These are phyloP conservation scores for Teleogryllus occipitalis DNA, from an alignment of 1,140 invertebrate genomes.

Conservation along the genomic window DNA sequence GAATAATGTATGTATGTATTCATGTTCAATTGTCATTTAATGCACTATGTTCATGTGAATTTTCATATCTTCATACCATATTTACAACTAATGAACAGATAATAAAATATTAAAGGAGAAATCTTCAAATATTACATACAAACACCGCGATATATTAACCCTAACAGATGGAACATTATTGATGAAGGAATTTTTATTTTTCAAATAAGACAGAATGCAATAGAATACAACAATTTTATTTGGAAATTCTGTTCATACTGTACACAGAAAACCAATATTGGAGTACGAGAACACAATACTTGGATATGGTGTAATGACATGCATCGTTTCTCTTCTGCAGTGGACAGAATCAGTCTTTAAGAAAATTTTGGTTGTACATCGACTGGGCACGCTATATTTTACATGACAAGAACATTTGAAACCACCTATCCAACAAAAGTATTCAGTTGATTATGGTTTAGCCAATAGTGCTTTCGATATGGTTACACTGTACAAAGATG, in stretches of 20 bases:
- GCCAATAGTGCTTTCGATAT: background rate
- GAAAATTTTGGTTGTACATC: background rate
- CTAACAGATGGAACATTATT: too few relatives aligned
- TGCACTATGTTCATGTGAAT: too few relatives aligned
- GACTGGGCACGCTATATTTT: background rate
- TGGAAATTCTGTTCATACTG: background rate
- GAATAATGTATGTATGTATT: too few relatives aligned
- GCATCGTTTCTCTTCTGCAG: background rate
- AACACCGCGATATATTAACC: too few relatives aligned
- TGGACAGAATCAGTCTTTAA: background rate
- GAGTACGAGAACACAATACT: background rate
- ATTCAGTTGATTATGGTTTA: background rate
- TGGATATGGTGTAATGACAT: background rate
- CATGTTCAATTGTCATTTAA: too few relatives aligned
- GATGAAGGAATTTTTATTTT: background rate
- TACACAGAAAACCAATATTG: background rate
- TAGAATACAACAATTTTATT: slow-evolving; percentile 6
- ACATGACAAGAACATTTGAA: background rate
- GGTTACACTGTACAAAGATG: background rate
- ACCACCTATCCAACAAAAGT: background rate
- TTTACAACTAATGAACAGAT: too few relatives aligned
- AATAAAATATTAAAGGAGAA: too few relatives aligned
- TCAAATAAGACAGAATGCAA: background rate
- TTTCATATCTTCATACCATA: too few relatives aligned
- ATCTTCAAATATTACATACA: too few relatives aligned